Conservation (phyloP, 2,888 invertebrate species). For the Drosophila paramelanica region DNA sequence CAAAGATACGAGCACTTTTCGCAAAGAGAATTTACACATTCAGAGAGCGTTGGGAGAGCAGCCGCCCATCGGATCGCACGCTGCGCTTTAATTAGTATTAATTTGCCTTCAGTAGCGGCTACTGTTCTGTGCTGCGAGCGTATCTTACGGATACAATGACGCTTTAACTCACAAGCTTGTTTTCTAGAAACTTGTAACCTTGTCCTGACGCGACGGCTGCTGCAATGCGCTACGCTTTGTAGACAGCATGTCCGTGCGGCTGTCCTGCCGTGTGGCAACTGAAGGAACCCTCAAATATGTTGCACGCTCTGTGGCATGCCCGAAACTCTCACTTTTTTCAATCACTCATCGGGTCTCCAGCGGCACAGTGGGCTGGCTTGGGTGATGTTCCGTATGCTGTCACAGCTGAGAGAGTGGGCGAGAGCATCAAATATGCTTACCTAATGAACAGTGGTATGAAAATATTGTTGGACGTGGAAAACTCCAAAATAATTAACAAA, state of each 20-base stretch:
- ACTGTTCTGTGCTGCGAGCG: conserved; percentile 12
- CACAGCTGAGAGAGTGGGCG: conserved; percentile 1
- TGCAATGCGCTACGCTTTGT: conserved; percentile 16
- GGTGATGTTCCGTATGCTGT: conserved; percentile 27
- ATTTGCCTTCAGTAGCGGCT: conserved; percentile 39
- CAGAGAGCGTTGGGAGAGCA: conserved; percentile 14
- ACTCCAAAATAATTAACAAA: too few species aligned
- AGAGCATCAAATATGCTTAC: conserved; percentile 24
- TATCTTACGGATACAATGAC: conserved; percentile 44
- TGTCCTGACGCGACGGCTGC: conserved; percentile 19
- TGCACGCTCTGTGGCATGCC: conserved; percentile 40
- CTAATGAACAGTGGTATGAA: conserved; percentile 43
- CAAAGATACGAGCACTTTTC: conserved; percentile 56
- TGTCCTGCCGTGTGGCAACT: conserved; percentile 76
- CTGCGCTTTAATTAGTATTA: conserved; percentile 64
- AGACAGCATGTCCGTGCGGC: conserved; percentile 52
- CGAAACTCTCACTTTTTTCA: conserved; percentile 39
- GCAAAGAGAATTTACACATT: conserved; percentile 47
- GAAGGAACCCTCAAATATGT: conserved; percentile 45
- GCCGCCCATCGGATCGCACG: conserved; percentile 46
- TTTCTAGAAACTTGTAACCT: conserved; percentile 17
- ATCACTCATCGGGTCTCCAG: conserved; percentile 25
- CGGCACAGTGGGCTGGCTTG: conserved; percentile 42
- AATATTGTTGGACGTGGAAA: background rate
- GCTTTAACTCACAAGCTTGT: conserved; percentile 20